Evolutionary conservation across 2,888 invertebrate species (phyloP).

Genomic region (Hylaea fasciaria): DNA sequence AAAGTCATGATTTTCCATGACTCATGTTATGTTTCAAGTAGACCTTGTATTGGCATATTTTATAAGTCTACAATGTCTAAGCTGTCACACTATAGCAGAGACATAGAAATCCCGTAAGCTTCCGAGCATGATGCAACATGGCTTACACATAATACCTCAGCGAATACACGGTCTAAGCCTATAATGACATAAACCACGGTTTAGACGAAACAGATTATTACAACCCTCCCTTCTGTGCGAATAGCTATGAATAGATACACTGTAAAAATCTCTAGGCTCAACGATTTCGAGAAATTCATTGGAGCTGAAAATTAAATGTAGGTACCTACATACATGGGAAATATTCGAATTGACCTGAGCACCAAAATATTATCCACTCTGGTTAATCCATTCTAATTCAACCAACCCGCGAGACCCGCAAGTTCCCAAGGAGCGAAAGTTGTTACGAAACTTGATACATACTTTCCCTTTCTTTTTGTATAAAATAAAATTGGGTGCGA

Average conservation of each 20-base stretch:
- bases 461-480: constrained; percentile 38
- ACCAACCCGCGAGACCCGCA: constrained; percentile 46
- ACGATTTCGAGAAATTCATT: constrained; percentile 39
- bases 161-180: constrained; percentile 18
- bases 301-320: constrained; percentile 46
- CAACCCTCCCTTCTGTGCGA: constrained; percentile 15
- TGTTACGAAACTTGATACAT: constrained; percentile 41
- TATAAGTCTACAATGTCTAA: constrained; percentile 3
- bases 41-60: constrained; percentile 1
- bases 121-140: constrained; percentile 16
- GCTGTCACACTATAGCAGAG: constrained; percentile 1
- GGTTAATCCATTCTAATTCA: constrained; percentile 52
- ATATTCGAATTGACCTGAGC: constrained; percentile 41
- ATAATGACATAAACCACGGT: constrained; percentile 22
- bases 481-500: constrained; percentile 38
- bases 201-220: constrained; percentile 18
- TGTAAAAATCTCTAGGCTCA: constrained; percentile 9
- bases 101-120: constrained; percentile 20
- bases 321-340: constrained; percentile 34
- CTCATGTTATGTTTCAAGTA: background rate
- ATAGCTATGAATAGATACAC: constrained; percentile 16
- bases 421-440: constrained; percentile 34
- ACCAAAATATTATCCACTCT: constrained; percentile 43
- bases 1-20: too few species aligned
- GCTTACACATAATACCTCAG: constrained; percentile 15